These are phyloP conservation scores for Caenorhabditis japonica DNA, from an alignment of 2,888 invertebrate species.

Conservation along the genomic window DNA sequence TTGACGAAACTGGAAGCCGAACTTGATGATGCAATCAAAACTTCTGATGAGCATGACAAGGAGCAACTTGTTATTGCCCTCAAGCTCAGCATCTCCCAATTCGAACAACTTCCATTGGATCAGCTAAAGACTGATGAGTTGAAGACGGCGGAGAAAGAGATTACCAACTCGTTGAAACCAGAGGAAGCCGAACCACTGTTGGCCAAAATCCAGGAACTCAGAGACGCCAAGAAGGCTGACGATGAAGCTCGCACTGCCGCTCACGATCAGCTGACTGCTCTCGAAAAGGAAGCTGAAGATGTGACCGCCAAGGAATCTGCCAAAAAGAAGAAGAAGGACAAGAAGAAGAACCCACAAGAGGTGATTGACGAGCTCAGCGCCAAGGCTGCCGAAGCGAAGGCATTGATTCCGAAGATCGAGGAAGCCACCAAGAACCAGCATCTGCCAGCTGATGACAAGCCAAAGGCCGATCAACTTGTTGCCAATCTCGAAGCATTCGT, in stretches of 20 bases:
- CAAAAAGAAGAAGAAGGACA: too few species aligned
- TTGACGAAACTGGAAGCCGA: slow-evolving; percentile 52
- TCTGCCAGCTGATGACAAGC: slow-evolving; percentile 47
- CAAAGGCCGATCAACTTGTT: slow-evolving; percentile 45
- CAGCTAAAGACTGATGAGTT: slow-evolving; percentile 38
- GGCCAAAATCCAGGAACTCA: slow-evolving; percentile 21
- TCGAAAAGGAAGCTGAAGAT: too few species aligned
- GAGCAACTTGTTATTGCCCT: slow-evolving; percentile 53
- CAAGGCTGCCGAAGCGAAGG: too few species aligned
- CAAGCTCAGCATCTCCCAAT: slow-evolving; percentile 52
- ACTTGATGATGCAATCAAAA: slow-evolving; percentile 51
- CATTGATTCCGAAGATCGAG: slow-evolving; percentile 44
- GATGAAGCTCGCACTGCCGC: too few species aligned
- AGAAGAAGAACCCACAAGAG: too few species aligned
- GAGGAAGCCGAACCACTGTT: slow-evolving; percentile 21
- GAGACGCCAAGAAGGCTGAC: slow-evolving; percentile 2
- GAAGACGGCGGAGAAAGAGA: slow-evolving; percentile 24
- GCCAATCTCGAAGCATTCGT: slow-evolving; percentile 31
- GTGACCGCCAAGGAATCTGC: too few species aligned
- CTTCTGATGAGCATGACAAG: slow-evolving; percentile 51
- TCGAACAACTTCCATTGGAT: slow-evolving; percentile 50
- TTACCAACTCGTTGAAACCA: slow-evolving; percentile 9
- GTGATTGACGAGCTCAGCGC: too few species aligned
- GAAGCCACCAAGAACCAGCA: slow-evolving; percentile 49
- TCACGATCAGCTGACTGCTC: too few species aligned